A percentile compares a stretch with the other conserved stretches of the same genome.
phyloP scores from a whole-genome alignment of 2,888 invertebrate genomes.

The Cosmia pyralina region DNA sequence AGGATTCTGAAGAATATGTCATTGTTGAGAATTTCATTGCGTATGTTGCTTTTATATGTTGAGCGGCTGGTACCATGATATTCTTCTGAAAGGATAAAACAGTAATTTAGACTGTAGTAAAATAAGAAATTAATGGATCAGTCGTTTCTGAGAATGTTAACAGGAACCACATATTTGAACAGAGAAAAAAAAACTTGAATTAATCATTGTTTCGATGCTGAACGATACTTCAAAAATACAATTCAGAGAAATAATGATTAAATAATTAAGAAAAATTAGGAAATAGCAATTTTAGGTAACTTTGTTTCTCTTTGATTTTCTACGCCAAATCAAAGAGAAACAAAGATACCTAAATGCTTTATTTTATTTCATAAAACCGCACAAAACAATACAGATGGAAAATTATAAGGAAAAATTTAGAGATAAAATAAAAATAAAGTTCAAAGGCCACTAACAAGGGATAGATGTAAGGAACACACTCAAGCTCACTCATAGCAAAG shows the following conservation, averaged over 20 bases:
- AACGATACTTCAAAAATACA: too few relatives aligned
- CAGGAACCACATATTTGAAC: too few relatives aligned
- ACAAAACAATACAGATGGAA: constrained; percentile 16
- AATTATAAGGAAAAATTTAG: constrained; percentile 9
- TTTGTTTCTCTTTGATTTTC: too few relatives aligned
- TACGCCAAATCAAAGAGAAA: constrained; percentile 6
- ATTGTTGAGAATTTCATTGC: constrained; percentile 54
- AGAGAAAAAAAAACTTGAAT: not conserved
- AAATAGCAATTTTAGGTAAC: not conserved
- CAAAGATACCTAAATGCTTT: not conserved
- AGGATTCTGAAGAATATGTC: constrained; percentile 63
- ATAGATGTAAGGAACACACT: constrained; percentile 38
- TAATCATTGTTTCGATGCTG: not conserved
- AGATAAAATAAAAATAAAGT: constrained; percentile 32
- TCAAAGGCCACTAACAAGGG: constrained; percentile 59
- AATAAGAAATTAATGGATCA: not conserved
- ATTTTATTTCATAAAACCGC: not conserved
- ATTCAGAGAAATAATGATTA: too few relatives aligned
- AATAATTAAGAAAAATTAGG: not conserved
- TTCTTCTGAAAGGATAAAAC: not conserved
- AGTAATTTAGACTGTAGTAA: not conserved
- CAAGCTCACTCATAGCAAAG: constrained; percentile 27
- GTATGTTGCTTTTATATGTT: constrained; percentile 24
- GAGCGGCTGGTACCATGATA: not conserved
- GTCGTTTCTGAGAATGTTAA: too few relatives aligned